Evolutionary conservation across 2,888 invertebrate species (phyloP), one percentile per base, ranked within the genome.

Genomic region (Adineta ricciae): DNA sequence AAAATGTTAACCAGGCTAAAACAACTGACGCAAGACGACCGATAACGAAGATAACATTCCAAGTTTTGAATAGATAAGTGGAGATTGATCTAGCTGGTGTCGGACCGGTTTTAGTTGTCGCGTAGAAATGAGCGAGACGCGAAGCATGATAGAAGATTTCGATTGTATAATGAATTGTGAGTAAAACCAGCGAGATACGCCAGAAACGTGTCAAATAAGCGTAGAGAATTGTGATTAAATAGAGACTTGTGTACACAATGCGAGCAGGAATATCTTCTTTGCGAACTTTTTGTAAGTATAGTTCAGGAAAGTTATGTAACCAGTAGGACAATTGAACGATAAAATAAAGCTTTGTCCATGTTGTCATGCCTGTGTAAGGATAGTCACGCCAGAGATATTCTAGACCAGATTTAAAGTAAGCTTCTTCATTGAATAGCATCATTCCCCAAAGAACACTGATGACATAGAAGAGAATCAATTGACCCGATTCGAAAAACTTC

Each of bases 401-500:
- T 86, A 94, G 91, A 88, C 93, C 92, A 56, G 92, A 83, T 46
- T 41, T 88, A 24, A 93, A 86, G 87, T 92, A 92, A 87, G 92
- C 92, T 88, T 93, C 90, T 87, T 93, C 94, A 84, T 95, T 91
- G 86, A 97, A 94, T 86, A 98, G 94, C 91, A 97, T 95, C 27
- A 93, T 93, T 86, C 96, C 98, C 95, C 97, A 97, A n/a, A 94
- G 90, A 84, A 94, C 93, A 14, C 97, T 96, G 85, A 95, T 92
- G 84, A 94, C 89, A 90, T 96, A 96, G 92, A 99, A 99, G 21
- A 95, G 93, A 85, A 96, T 92, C 88, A 97, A 92, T 90, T 99
- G 99, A 78, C 98, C 97, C 86, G 97, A 97, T 90, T 97, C 97
- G 89, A 96, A 97, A 90, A 99, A 96, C 87, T 96, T 94, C 88